A percentile compares a stretch with the other conserved stretches of the same genome.
phyloP scores from a whole-genome alignment of 2,888 invertebrate genomes.

The Physocephala rufipes region DNA sequence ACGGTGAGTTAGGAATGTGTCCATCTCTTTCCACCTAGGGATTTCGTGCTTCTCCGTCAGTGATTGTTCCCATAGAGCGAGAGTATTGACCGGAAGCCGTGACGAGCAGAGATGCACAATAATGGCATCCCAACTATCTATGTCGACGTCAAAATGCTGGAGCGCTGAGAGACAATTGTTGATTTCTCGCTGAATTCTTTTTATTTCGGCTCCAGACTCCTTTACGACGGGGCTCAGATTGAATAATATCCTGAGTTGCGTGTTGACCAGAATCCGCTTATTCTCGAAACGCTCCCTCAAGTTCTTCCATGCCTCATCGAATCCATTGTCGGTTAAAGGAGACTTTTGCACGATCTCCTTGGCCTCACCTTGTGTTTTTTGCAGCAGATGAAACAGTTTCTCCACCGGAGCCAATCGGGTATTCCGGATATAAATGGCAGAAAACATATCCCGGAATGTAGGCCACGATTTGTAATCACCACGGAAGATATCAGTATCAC shows the following conservation, averaged over 20 bases:
- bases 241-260: neutral
- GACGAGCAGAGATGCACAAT: neutral
- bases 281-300: slow-evolving; percentile 9
- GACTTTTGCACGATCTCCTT: neutral
- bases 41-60: neutral
- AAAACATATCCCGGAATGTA: neutral
- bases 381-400: neutral
- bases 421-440: neutral
- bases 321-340: neutral
- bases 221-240: no score
- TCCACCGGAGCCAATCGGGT: neutral
- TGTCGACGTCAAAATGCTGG: neutral
- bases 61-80: neutral
- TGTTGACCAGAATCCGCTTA: neutral
- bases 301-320: slow-evolving; percentile 1
- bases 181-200: slow-evolving; percentile 6
- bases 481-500: neutral
- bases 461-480: no score
- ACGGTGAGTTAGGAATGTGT: neutral
- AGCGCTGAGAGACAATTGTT: neutral
- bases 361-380: neutral
- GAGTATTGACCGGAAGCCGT: neutral
- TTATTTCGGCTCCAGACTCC: neutral
- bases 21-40: slow-evolving; percentile 9
- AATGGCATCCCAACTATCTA: neutral